A percentile compares a stretch with the other conserved stretches of the same genome.
Evolutionary conservation across 2,797 vertebrate species (phyloP).

Genomic region (Melanotaenia parkinsoni): DNA sequence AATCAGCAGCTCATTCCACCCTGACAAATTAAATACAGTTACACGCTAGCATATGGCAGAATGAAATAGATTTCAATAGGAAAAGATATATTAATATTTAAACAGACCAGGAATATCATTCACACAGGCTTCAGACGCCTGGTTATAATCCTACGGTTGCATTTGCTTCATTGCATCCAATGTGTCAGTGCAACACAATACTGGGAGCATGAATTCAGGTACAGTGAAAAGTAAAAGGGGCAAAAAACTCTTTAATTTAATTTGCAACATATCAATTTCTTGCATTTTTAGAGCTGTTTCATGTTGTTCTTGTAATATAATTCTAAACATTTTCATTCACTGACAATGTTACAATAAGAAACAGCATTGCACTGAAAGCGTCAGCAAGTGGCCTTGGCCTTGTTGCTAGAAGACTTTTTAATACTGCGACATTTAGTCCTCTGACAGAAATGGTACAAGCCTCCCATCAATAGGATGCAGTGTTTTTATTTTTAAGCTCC

Average conservation of each 20-base stretch:
- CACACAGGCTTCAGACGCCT: neutral
- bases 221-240: no score
- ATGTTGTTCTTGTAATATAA: no score
- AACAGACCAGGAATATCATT: neutral
- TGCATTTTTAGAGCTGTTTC: no score
- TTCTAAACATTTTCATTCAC: no score
- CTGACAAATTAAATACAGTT: slow-evolving; percentile 70
- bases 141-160: neutral
- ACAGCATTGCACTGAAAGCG: neutral
- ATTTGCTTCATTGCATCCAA: neutral
- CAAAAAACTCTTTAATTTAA: no score
- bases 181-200: no score
- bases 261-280: no score
- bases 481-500: neutral
- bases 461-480: neutral
- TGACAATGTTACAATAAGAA: neutral
- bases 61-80: neutral
- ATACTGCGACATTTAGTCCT: neutral
- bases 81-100: neutral
- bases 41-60: neutral
- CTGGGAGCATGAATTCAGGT: no score
- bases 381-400: neutral
- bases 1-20: slow-evolving; percentile 97
- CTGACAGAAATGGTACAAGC: neutral
- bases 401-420: neutral